These are phyloP conservation scores for Amblyopsis hoosieri DNA, from an alignment of 2,797 vertebrate species.

Conservation along the genomic window DNA sequence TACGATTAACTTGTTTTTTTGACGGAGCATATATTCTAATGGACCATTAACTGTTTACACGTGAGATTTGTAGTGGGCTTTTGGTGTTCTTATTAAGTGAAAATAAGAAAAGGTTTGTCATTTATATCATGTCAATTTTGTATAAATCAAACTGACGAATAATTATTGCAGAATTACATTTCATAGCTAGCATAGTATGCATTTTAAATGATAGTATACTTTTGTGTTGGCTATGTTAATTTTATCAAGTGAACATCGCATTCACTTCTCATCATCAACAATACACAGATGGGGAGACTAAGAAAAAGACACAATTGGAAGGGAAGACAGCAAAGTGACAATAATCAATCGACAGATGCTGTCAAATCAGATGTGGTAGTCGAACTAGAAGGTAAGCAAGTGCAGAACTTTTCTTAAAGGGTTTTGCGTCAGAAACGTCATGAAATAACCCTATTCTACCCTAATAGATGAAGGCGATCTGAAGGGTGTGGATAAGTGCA, in stretches of 20 bases:
- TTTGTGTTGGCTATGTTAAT: too few species aligned
- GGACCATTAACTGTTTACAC: conserved; percentile 65
- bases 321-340: conserved; percentile 72
- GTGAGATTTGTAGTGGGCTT: conserved; percentile 43
- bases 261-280: neutral
- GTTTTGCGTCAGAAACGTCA: neutral
- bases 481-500: conserved; percentile 91
- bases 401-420: neutral
- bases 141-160: too few species aligned
- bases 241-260: neutral
- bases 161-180: too few species aligned
- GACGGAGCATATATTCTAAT: conserved; percentile 30
- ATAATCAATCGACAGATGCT: conserved; percentile 28
- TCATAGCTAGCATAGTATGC: too few species aligned
- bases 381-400: conserved; percentile 70
- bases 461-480: conserved; percentile 71
- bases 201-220: too few species aligned
- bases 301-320: conserved; percentile 86
- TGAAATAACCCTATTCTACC: neutral
- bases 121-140: too few species aligned
- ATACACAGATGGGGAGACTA: conserved; percentile 79
- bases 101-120: too few species aligned
- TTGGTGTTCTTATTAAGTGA: neutral
- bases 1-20: neutral
- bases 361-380: conserved; percentile 62